phyloP scores from a whole-genome alignment of 2,888 invertebrate genomes.

The Aphelenchoides bicaudatus region DNA sequence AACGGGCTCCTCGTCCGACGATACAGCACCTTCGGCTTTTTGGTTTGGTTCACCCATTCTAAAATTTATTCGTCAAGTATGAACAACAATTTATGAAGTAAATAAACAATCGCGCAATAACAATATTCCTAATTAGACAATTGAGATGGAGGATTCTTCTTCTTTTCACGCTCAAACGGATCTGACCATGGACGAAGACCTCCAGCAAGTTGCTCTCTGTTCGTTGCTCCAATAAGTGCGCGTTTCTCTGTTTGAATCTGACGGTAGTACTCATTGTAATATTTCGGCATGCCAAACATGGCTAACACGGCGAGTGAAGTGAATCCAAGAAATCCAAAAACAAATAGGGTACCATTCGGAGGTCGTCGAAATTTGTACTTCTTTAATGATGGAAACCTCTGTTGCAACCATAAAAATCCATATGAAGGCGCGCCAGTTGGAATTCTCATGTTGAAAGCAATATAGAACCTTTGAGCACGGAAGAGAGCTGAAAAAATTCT shows the following conservation, averaged over 20 bases:
- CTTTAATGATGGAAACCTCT: constrained; percentile 34
- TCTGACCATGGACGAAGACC: constrained; percentile 48
- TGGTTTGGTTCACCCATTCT: constrained; percentile 1
- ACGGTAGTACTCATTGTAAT: constrained; percentile 41
- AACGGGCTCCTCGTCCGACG: constrained; percentile 17
- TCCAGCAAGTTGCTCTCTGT: constrained; percentile 44
- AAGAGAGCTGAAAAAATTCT: too few species aligned
- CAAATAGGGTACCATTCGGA: constrained; percentile 46
- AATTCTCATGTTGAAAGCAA: constrained; percentile 42
- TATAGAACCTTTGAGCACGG: too few species aligned
- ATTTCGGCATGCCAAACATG: constrained; percentile 47
- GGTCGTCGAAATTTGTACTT: constrained; percentile 26
- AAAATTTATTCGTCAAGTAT: constrained; percentile 3
- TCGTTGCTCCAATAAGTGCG: constrained; percentile 39
- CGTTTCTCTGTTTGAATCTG: constrained; percentile 47
- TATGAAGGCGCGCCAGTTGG: constrained; percentile 52
- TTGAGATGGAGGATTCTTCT: constrained; percentile 17
- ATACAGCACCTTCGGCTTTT: constrained; percentile 11
- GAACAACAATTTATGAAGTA: constrained; percentile 4
- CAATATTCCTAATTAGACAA: constrained; percentile 9
- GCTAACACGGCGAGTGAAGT: constrained; percentile 43
- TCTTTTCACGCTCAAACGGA: constrained; percentile 45
- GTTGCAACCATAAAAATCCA: constrained; percentile 43
- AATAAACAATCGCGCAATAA: constrained; percentile 9
- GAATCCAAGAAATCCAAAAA: constrained; percentile 38